Conservation (phyloP, 2,113 vertebrate genomes). For the Suncus etruscus region DNA sequence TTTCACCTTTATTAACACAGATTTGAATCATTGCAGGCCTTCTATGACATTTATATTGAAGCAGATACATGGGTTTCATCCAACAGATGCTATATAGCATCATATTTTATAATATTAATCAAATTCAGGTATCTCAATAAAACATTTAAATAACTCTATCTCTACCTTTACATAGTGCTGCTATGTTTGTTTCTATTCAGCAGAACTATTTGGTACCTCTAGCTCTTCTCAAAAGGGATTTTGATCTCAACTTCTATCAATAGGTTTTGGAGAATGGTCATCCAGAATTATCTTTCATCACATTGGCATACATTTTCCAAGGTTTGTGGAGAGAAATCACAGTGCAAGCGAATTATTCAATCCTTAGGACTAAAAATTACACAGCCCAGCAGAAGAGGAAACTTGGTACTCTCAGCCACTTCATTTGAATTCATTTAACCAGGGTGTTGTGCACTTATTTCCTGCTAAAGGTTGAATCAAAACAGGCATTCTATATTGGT, state of each 20-base stretch:
- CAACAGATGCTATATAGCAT: neutral
- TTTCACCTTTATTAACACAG: too few species aligned
- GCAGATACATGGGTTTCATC: neutral
- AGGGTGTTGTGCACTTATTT: neutral
- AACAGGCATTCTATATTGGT: neutral
- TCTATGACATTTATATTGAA: neutral
- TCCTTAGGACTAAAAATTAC: neutral
- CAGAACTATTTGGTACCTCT: neutral
- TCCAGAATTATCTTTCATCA: neutral
- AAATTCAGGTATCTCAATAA: neutral
- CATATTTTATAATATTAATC: neutral
- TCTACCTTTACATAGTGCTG: neutral
- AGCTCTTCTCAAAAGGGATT: neutral
- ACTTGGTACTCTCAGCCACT: neutral
- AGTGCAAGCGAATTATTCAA: neutral
- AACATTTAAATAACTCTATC: neutral
- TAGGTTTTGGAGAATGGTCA: neutral
- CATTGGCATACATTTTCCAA: neutral
- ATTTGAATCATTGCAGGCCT: too few species aligned
- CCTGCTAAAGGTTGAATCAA: neutral
- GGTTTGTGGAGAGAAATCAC: neutral
- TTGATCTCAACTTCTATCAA: neutral
- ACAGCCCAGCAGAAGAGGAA: neutral
- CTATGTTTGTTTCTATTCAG: neutral
- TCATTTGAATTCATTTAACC: neutral